Conservation (phyloP, 1,140 invertebrate genomes). For the Atta cephalotes region DNA sequence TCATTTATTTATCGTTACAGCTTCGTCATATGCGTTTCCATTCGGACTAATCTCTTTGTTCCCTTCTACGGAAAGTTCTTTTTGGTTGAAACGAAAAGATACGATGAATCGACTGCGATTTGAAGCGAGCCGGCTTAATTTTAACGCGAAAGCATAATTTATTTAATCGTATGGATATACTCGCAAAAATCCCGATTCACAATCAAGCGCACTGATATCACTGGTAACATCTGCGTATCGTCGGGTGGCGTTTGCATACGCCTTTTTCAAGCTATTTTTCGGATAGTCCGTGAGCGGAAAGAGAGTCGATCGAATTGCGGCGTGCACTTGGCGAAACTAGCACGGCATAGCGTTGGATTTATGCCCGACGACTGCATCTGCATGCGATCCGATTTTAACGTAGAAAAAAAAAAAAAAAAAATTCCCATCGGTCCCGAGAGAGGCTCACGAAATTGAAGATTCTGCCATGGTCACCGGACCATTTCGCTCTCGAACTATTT, state of each 20-base stretch:
- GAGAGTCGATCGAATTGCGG: constrained; percentile 46
- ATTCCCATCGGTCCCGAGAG: neutral
- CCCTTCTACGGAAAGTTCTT: neutral
- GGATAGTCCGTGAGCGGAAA: neutral
- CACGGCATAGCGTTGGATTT: constrained; percentile 22
- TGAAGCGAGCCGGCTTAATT: constrained; percentile 22
- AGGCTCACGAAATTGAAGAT: constrained; percentile 15
- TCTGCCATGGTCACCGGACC: neutral
- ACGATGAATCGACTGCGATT: constrained; percentile 4
- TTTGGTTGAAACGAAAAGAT: neutral
- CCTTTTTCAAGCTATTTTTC: constrained; percentile 33
- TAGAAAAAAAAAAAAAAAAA: constrained; percentile 32
- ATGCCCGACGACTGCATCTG: constrained; percentile 31
- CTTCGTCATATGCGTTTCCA: constrained; percentile 20
- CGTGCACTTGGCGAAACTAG: constrained; percentile 2
- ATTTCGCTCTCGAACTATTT: constrained; percentile 6
- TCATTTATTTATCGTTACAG: constrained; percentile 55
- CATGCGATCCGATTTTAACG: constrained; percentile 37
- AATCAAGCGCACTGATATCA: neutral
- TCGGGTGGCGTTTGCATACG: constrained; percentile 36
- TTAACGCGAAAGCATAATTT: neutral
- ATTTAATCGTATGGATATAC: neutral
- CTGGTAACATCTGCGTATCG: constrained; percentile 19
- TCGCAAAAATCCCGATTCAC: constrained; percentile 9
- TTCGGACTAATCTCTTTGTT: neutral